Base-by-base conservation (phyloP, 2,888 invertebrate genomes). In the Epirrhoe tristata region DNA sequence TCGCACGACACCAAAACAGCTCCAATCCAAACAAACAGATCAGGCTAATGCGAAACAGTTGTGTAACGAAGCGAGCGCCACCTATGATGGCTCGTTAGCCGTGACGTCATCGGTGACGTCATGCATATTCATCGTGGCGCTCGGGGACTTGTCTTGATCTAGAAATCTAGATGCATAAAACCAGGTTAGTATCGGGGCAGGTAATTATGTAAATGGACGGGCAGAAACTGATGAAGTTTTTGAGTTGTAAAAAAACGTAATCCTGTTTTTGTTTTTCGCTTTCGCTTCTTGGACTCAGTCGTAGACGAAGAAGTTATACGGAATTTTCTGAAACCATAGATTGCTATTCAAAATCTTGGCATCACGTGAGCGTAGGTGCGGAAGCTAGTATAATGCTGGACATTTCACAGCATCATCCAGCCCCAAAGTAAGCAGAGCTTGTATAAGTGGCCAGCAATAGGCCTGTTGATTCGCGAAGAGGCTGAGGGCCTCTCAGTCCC, bases 391-490 rank as follows among this genome's bases (percentile, higher is more conserved):
- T 24, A 24, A 24, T 24, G 24, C 24, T 24, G 24, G 24, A 24
- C 24, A 24, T 24, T 24, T 3, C 24, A 2, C 24, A 24, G 24
- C 24, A 24, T 24, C 24, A 24, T 24, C 24, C 3, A 24, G 14
- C 46, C 5, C 14, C 12, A n/a, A 14, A 5, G 46, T 5, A n/a
- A 14, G 14, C 46, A 46, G 12, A n/a, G 12, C 5, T 12, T 1
- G 7, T 16, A 5, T 48, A 16, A 48, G 48, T 48, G 31, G 6
- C n/a, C 31, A 46, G 46, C 43, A 46, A 43, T 36, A 24, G 34
- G 67, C 67, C 67, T 67, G 67, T 67, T 67, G 67, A 55, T 63
- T 58, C 67, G 43, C 53, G 62, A 50, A 66, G 66, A 58, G 53
- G 39, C 48, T 14, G 51, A 62, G 61, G 8, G 60, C 53, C 61